A percentile compares a stretch with the other conserved stretches of the same genome.
Conservation (phyloP, 2,888 invertebrate genomes). For the Lasius fuliginosus region DNA sequence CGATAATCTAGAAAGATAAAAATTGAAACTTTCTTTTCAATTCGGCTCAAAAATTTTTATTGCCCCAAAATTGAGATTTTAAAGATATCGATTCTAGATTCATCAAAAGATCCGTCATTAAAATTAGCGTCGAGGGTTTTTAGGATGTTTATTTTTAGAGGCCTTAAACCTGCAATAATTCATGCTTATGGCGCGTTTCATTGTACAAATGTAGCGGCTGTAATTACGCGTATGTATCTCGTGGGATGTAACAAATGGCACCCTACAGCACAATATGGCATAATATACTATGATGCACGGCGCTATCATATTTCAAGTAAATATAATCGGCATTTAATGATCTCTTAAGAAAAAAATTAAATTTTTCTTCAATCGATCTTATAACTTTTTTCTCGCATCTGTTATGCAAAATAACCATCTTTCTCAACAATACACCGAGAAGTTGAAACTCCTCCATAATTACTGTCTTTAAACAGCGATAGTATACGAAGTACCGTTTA, state of each 20-base stretch:
- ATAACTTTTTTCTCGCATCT: neutral
- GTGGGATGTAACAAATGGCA: neutral
- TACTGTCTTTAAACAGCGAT: neutral
- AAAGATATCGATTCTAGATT: neutral
- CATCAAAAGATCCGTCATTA: neutral
- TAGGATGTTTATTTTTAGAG: constrained; percentile 18
- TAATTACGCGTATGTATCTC: constrained; percentile 19
- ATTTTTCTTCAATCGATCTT: neutral
- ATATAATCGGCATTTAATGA: neutral
- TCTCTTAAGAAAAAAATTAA: neutral
- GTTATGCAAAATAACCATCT: neutral
- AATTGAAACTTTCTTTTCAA: constrained; percentile 7
- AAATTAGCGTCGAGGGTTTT: constrained; percentile 1
- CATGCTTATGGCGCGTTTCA: neutral
- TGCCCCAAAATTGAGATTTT: neutral
- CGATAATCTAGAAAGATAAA: constrained; percentile 5
- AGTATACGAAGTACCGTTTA: neutral
- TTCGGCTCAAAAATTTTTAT: constrained; percentile 10
- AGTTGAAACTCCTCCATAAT: neutral
- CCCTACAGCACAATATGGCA: neutral
- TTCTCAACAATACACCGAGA: neutral
- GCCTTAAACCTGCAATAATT: neutral
- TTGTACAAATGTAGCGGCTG: neutral
- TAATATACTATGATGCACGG: constrained; percentile 4
- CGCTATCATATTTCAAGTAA: neutral